Evolutionary conservation across 2,113 vertebrate genomes (phyloP).

Genomic region (Mormoops blainvillei): DNA sequence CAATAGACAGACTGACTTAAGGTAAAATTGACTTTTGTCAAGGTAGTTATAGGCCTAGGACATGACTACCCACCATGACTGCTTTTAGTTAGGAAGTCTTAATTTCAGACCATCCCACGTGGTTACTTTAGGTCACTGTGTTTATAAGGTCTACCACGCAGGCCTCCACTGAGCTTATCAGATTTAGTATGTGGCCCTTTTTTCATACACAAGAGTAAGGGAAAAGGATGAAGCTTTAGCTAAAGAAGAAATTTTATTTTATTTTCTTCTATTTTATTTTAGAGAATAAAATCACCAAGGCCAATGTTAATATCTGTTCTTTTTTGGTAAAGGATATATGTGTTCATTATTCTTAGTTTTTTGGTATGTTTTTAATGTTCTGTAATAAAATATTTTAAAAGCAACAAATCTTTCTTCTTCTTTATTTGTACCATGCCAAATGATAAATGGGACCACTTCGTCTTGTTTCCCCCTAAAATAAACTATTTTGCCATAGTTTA

Average conservation of each 20-base stretch:
- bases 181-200: background rate
- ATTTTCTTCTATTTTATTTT: slow-evolving; percentile 10
- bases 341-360: background rate
- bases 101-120: background rate
- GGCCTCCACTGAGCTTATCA: background rate
- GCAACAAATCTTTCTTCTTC: background rate
- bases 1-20: background rate
- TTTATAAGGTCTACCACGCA: background rate
- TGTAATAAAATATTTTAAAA: slow-evolving; percentile 35
- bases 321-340: background rate
- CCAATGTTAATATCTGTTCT: background rate
- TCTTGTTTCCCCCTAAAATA: slow-evolving; percentile 19
- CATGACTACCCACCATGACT: background rate
- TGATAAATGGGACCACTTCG: background rate
- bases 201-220: background rate
- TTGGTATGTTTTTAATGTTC: background rate
- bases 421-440: slow-evolving; percentile 10
- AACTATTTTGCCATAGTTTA: slow-evolving; percentile 20
- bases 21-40: background rate
- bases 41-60: background rate
- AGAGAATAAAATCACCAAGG: background rate
- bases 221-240: background rate
- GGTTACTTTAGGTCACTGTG: background rate
- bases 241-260: background rate
- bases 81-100: background rate